Base-by-base conservation (phyloP, 2,888 invertebrate species). In the Seladonia tumulorum region DNA sequence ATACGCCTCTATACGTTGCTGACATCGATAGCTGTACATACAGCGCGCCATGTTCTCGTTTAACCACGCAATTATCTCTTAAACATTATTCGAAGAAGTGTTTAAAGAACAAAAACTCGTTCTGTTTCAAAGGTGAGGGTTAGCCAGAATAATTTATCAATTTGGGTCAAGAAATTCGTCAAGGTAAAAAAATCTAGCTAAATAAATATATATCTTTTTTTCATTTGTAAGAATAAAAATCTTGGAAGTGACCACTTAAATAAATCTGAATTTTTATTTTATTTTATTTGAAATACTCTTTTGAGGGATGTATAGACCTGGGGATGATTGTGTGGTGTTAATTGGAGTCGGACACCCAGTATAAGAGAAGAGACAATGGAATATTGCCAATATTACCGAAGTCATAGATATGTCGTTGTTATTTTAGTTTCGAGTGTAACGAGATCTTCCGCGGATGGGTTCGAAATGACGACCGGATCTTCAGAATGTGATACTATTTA, bases 401-500 rank as follows among this genome's bases (percentile, higher is more conserved):
- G 7, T 29, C 53, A 49, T 70, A 82, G 29, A 42, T n/a, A 47
- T 57, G 35, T 71, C 63, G 14, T 75, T 25, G 70, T 35, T 45
- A 45, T 75, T 42, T 22, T 68, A 63, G 29, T 70, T 53, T 75
- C 60, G 60, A 60, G 18, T n/a, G 53, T 18, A n/a, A 18, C n/a
- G 16, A 42, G 16, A 42, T 14, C 16, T 47, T 16, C 16, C 49
- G n/a, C 8, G 53, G 29, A 22, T 39, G 22, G 22, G 8, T 75
- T 68, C 35, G 12, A 79, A 45, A 47, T 18, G 25, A 39, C 68
- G 57, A 45, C 72, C 76, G 14, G 53, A 79, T 76, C 53, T 63
- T 66, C 29, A 86, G 70, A 82, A 82, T 86, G 81, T 88, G 86
- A 89, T 85, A 86, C 73, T 85, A 89, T 87, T 89, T 81, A 76